Conservation (phyloP, 1,140 invertebrate genomes). For the Drosophila kepulauana region DNA sequence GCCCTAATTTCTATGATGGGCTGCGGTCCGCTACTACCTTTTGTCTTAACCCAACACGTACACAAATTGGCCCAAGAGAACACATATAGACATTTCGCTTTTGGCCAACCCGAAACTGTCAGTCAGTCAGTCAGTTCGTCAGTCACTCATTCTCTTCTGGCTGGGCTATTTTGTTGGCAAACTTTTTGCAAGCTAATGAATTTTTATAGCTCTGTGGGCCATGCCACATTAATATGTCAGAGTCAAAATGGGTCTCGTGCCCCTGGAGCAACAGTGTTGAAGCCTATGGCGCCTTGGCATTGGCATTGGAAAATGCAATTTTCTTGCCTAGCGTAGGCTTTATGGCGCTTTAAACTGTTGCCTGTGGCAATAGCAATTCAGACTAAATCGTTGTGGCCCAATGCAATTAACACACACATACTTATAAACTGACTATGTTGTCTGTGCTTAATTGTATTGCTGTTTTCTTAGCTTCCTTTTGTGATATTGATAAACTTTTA, state of each 20-base stretch:
- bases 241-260: background rate
- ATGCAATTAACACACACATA: conserved; percentile 65
- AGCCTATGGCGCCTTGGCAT: conserved; percentile 12
- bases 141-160: background rate
- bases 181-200: conserved; percentile 70
- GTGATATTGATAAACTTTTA: background rate
- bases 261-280: conserved; percentile 1
- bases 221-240: conserved; percentile 41
- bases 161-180: conserved; percentile 55
- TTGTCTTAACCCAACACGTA: conserved; percentile 34
- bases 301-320: conserved; percentile 42
- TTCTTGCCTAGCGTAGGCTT: conserved; percentile 32
- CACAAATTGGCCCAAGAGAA: conserved; percentile 24
- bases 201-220: conserved; percentile 65
- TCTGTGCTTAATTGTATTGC: background rate
- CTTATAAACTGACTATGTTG: no score
- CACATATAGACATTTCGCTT: background rate
- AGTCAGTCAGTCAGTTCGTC: conserved; percentile 23
- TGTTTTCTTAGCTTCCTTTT: background rate
- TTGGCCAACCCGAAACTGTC: conserved; percentile 27
- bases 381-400: conserved; percentile 30
- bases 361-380: conserved; percentile 9
- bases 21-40: conserved; percentile 28
- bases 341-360: conserved; percentile 58
- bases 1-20: conserved; percentile 48